These are phyloP conservation scores for Teleogryllus oceanicus DNA, from an alignment of 2,888 invertebrate genomes.

Conservation along the genomic window DNA sequence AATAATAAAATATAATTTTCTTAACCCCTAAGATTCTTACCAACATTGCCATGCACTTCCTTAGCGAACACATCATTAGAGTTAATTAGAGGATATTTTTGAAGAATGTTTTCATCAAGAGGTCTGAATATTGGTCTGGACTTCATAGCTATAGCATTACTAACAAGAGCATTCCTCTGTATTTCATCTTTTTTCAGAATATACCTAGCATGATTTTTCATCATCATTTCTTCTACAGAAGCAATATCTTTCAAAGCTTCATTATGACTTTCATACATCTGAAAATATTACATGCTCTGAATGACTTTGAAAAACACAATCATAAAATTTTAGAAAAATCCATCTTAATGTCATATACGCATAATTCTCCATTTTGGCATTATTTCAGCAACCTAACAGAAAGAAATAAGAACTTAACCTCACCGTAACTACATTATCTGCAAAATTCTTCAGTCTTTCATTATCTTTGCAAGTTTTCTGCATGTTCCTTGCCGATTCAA, in stretches of 20 bases:
- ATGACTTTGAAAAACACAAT: too few relatives aligned
- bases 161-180: not conserved
- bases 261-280: not conserved
- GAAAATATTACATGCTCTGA: not conserved
- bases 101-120: not conserved
- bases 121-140: not conserved
- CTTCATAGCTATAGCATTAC: not conserved
- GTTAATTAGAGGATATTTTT: not conserved
- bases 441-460: not conserved
- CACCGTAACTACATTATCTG: not conserved
- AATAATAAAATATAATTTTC: too few relatives aligned
- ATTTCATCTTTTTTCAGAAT: not conserved
- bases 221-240: not conserved
- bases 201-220: constrained; percentile 2
- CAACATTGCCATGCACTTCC: not conserved
- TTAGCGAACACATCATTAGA: not conserved
- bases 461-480: not conserved
- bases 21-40: not conserved
- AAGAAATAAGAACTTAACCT: not conserved
- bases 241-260: not conserved
- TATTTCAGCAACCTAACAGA: too few relatives aligned
- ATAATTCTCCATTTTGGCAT: too few relatives aligned
- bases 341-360: too few relatives aligned
- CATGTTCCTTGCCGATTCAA: not conserved
- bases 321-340: too few relatives aligned